Base-by-base conservation (phyloP, 2,797 vertebrate genomes). In the Acanthopagrus latus region DNA sequence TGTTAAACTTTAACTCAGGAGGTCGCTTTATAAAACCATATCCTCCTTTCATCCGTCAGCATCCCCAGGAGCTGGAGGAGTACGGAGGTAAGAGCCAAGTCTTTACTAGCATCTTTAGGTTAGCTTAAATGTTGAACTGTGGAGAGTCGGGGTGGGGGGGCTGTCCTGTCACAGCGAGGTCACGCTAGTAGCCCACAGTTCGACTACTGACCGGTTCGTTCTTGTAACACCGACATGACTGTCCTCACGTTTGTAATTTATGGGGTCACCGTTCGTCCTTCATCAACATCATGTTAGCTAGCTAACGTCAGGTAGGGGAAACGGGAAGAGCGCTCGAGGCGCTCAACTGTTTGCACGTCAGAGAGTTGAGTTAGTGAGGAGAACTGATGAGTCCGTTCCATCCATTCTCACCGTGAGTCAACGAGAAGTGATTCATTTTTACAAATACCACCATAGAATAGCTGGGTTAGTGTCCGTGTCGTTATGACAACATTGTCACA, bases 1-100 rank as follows among this genome's bases (percentile, higher is more conserved):
- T 0, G 88, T 87, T 77, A 80, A 91, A 72, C 27, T 80, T 76
- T 23, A 85, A 88, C 84, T 11, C 0, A 2, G 3, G 54, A 25
- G 38, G 27, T 14, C 38, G 0, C 11, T 48, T 47, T 0, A 16
- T 38, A 1, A 3, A 2, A 25, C 14, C 0, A 7, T 4, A 5
- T 29, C n/a, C 0, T 47, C 29, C 70, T 20, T 20, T 20, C 7
- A 46, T 20, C 16, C 1, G 2, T 52, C 59, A 80, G 79, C 76
- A 87, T 87, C 82, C 50, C 5, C 0, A 20, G 56, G 20, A 75
- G 58, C 74, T 52, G 73, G 18, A 73, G 51, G 50, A 76, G 69
- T 8, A 18, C 48, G 20, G 46, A 82, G 87, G 89, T 89, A 64
- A 76, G 81, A 27, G 5, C 4, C 21, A 13, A 0, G 1, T 38